Evolutionary conservation across 2,113 vertebrate species (phyloP).

Genomic region (Phainopepla nitens): DNA sequence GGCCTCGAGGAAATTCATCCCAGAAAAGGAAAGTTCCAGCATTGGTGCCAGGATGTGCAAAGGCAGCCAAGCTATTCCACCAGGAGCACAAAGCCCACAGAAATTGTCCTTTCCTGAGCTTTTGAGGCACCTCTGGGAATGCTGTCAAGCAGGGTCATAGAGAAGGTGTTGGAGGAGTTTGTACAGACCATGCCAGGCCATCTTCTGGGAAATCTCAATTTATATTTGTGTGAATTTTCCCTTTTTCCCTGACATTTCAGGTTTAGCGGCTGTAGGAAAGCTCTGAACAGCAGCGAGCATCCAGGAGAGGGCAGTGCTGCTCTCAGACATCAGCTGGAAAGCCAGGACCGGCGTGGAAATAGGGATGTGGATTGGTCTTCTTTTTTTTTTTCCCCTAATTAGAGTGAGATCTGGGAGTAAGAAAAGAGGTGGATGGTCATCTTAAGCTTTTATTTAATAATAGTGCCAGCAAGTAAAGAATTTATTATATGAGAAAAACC

Average conservation of each 20-base stretch:
- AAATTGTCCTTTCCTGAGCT: not conserved
- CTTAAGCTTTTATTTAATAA: not conserved
- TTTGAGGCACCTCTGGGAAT: not conserved
- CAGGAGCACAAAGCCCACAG: not conserved
- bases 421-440: not conserved
- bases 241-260: fast-evolving
- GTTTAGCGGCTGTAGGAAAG: not conserved
- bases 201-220: not conserved
- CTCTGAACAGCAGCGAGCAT: not conserved
- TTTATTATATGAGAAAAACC: not conserved
- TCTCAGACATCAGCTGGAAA: not conserved
- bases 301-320: conserved; percentile 31
- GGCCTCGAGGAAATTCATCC: not conserved
- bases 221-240: not conserved
- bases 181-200: not conserved
- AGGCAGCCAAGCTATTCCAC: not conserved
- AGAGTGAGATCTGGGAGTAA: not conserved
- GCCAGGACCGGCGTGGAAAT: fast-evolving
- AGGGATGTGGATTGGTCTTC: not conserved
- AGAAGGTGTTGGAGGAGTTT: not conserved
- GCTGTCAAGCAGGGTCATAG: not conserved
- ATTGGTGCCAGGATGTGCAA: not conserved
- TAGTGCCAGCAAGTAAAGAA: not conserved
- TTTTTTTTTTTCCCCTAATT: not conserved
- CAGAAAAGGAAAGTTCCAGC: not conserved